phyloP scores from a whole-genome alignment of 53 echinoderm and acorn worm species.

The Crossaster papposus region DNA sequence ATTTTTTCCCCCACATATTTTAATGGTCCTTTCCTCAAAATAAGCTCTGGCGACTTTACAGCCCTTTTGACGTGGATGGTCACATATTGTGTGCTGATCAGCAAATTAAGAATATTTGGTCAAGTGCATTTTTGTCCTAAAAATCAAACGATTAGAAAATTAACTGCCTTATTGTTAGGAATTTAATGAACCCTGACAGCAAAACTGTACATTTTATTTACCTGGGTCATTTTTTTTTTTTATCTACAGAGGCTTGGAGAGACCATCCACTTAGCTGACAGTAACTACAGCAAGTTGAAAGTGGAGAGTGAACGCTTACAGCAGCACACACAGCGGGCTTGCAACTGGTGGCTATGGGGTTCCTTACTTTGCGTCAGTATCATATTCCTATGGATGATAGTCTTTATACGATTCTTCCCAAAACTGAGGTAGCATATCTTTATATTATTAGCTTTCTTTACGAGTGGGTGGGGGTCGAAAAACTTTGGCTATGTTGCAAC shows the following conservation, averaged over 20 bases:
- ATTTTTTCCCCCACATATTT: too few species aligned
- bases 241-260: conserved; percentile 78
- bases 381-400: conserved; percentile 94
- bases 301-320: conserved; percentile 88
- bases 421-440: conserved; percentile 66
- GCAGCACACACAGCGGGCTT: conserved; percentile 86
- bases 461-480: not conserved
- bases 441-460: not conserved
- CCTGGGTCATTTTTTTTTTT: conserved; percentile 11
- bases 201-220: too few species aligned
- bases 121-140: too few species aligned
- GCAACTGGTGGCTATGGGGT: conserved; percentile 99
- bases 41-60: too few species aligned
- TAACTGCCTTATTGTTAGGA: too few species aligned
- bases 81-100: too few species aligned
- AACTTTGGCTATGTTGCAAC: too few species aligned
- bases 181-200: too few species aligned
- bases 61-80: too few species aligned
- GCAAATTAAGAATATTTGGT: too few species aligned
- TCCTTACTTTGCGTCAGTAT: conserved; percentile 82
- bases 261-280: conserved; percentile 75
- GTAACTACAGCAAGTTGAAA: conserved; percentile 86
- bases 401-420: conserved; percentile 90
- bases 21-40: too few species aligned
- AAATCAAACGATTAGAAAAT: too few species aligned